Base-by-base conservation (phyloP, 2,888 invertebrate genomes). In the Girardia tigrina region DNA sequence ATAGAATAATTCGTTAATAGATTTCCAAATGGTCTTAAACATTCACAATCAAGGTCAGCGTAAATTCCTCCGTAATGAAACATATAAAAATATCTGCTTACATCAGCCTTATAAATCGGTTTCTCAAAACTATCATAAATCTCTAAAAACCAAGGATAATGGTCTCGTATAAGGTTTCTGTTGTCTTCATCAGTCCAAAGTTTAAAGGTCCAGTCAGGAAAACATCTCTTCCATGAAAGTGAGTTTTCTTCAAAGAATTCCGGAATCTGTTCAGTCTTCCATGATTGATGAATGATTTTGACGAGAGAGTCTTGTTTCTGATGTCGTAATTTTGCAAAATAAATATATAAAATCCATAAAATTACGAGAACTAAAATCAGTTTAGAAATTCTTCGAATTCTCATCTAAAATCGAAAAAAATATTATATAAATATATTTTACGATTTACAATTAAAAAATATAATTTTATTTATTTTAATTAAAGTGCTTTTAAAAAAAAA, bases 171-270 rank as follows among this genome's bases (percentile, higher is more conserved):
- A 1, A 83, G 78, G 20, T 78, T 71, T 36, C 81, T 77, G 1
- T 81, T 82, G 78, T 80, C 81, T 12, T 79, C 79, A 77, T 82
- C 81, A 12, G 82, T 83, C 83, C 83, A 83, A 26, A 83, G 78
- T 80, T 81, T 81, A 78, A 82, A 82, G 72, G 81, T 80, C 82
- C 82, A 83, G 28, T 79, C 81, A 1, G 82, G 82, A 76, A 36
- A 72, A n/a, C 72, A 72, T 26, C 26, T 16, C 26, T 70, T 42
- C 72, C 72, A 72, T 6, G 29, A 12, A 8, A 20, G 6, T 8
- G 29, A 42, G 28, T 56, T 29, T 36, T 8, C 20, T 70, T 42
- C 27, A 26, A 70, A 27, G 8, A 26, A 23, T 8, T 26, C 12
- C 12, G 72, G 72, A 8, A 72, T 26, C 12, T 72, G 29, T 12